These are phyloP conservation scores for Paraplagusia blochii DNA, from an alignment of 2,113 vertebrate species.

Conservation along the genomic window DNA sequence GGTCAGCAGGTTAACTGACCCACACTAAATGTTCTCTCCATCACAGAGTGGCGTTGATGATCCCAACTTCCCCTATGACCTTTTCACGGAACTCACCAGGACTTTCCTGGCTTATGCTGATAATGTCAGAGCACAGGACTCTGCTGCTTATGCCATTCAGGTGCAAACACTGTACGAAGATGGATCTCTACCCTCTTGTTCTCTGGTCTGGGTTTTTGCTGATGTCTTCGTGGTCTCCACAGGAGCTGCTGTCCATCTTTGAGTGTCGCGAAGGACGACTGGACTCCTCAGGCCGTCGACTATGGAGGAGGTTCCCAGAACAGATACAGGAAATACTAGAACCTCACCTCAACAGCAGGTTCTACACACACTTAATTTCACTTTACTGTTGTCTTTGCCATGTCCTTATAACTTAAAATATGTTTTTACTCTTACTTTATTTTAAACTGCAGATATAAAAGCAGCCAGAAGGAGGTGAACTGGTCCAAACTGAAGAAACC, in stretches of 20 bases:
- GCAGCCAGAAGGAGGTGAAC: conserved; percentile 91
- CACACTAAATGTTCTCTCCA: background rate
- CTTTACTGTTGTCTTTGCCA: background rate
- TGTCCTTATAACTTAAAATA: background rate
- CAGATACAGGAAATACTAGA: conserved; percentile 96
- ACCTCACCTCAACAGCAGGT: conserved; percentile 96
- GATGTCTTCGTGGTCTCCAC: conserved; percentile 13
- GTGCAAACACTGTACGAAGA: conserved; percentile 56
- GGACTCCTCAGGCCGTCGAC: conserved; percentile 82
- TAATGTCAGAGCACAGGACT: conserved; percentile 95
- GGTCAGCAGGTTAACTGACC: background rate
- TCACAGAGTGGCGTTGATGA: conserved; percentile 91
- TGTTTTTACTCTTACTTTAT: background rate
- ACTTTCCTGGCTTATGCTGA: conserved; percentile 95
- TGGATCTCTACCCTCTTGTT: background rate
- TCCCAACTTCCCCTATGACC: conserved; percentile 86
- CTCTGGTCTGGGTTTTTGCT: background rate
- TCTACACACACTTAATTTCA: background rate
- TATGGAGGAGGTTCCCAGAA: conserved; percentile 96
- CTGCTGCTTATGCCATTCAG: conserved; percentile 95
- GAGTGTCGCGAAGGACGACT: conserved; percentile 85
- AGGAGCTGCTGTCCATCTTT: conserved; percentile 93
- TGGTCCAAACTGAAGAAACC: conserved; percentile 94
- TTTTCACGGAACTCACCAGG: conserved; percentile 90
- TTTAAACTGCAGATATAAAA: conserved; percentile 84